Evolutionary conservation across 2,888 invertebrate species (phyloP), one percentile per base, ranked within the genome.

Genomic region (Thecophora atra): DNA sequence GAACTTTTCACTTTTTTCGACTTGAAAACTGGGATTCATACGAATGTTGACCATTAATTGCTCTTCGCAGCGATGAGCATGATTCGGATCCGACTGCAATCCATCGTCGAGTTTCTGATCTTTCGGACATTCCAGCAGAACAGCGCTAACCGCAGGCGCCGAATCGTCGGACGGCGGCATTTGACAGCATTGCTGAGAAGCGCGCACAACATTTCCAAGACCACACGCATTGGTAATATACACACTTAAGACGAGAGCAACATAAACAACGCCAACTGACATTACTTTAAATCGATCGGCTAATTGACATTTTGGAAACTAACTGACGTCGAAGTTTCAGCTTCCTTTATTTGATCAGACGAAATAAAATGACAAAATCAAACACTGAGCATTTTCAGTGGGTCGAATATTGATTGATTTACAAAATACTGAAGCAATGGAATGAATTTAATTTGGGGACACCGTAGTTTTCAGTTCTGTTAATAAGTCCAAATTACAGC

Each of bases 21-120:
- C 65, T 64, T 78, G 73, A 70, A 76, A 77, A 44, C 73, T 77
- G 1, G 79, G 77, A 74, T 77, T 78, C 7, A 81, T 77, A 54
- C 79, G 76, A 13, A 81, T 77, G 65, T 79, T 78, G 2, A 81
- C 77, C 75, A 80, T 76, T 73, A 81, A 74, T 72, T 81, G 79
- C 21, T 75, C 65, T 73, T 79, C 78, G 64, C 78, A 79, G 17
- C 24, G 58, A 58, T 19, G 11, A 19, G 19, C 24, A n/a, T 58
- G 21, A 28, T 15, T 17, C 17, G n/a, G n/a, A n/a, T 24, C 5
- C 17, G 17, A 30, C 19, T 60, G 11, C 15, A 37, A 15, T 19
- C 24, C 1, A 21, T 44, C 21, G 47, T 19, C 44, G 11, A 13
- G 8, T 17, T 28, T 24, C 21, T 72, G 67, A 7, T 60, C 62